Conservation (phyloP, 2,888 invertebrate genomes). For the Tethea ocularis region DNA sequence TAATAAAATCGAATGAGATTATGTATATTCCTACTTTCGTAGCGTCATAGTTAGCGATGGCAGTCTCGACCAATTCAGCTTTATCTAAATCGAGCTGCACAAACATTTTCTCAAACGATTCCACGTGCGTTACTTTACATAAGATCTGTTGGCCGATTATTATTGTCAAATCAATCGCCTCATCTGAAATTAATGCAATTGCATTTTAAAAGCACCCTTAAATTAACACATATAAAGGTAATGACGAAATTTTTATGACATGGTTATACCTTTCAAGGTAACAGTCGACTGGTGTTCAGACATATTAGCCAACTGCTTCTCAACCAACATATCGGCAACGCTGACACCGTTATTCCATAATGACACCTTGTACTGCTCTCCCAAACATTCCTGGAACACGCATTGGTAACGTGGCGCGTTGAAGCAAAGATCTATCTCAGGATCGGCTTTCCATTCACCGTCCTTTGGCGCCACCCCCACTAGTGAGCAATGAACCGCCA, state of each 20-base stretch:
- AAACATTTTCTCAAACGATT: conserved; percentile 67
- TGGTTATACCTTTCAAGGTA: conserved; percentile 66
- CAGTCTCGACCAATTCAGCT: conserved; percentile 64
- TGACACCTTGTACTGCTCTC: conserved; percentile 77
- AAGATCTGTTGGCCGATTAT: conserved; percentile 74
- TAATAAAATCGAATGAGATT: conserved; percentile 18
- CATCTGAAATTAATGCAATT: conserved; percentile 59
- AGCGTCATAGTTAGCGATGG: conserved; percentile 62
- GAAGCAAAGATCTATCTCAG: conserved; percentile 84
- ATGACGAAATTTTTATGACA: no score
- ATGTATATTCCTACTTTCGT: conserved; percentile 47
- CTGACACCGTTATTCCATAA: conserved; percentile 74
- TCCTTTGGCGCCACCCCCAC: conserved; percentile 84
- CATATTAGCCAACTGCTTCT: conserved; percentile 72
- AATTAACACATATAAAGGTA: background rate
- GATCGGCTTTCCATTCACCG: conserved; percentile 83
- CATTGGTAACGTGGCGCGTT: conserved; percentile 84
- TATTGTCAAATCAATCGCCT: conserved; percentile 75
- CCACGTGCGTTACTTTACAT: conserved; percentile 71
- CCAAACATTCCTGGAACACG: conserved; percentile 76
- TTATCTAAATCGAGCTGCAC: conserved; percentile 74
- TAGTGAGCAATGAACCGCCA: conserved; percentile 88
- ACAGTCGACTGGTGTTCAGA: conserved; percentile 67
- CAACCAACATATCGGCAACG: conserved; percentile 75
- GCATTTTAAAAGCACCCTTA: background rate